Conservation (phyloP, 2,888 invertebrate genomes). For the Eurytoma californica region DNA sequence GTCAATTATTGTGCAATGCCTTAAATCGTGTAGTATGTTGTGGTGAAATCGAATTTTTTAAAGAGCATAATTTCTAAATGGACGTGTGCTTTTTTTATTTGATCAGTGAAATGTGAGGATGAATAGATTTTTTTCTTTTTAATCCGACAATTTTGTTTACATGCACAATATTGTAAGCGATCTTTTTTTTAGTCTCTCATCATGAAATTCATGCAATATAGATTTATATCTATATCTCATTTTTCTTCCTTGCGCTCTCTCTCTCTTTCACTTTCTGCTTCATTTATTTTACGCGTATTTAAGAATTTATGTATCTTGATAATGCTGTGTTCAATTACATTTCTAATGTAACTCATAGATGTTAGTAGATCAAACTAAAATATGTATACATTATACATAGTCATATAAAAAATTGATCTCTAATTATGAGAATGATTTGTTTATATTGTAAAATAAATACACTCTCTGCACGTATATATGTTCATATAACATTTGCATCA, state of each 20-base stretch:
- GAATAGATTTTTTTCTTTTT: conserved; percentile 21
- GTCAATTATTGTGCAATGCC: conserved; percentile 49
- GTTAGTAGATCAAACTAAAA: conserved; percentile 34
- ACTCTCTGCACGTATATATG: conserved; percentile 36
- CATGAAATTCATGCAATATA: conserved; percentile 18
- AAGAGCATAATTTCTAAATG: conserved; percentile 9
- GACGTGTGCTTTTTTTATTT: conserved; percentile 16
- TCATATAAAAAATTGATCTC: conserved; percentile 28
- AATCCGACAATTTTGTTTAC: conserved; percentile 39
- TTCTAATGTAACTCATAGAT: conserved; percentile 28
- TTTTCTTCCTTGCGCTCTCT: conserved; percentile 26
- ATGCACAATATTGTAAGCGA: conserved; percentile 33
- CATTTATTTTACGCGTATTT: conserved; percentile 28
- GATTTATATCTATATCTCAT: conserved; percentile 46
- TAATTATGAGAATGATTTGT: conserved; percentile 36
- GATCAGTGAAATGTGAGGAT: background rate
- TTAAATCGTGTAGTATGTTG: conserved; percentile 13
- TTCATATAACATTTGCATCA: conserved; percentile 42
- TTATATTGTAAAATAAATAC: conserved; percentile 42
- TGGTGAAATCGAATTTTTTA: conserved; percentile 14
- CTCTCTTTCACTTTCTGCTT: conserved; percentile 1
- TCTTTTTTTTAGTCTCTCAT: conserved; percentile 17
- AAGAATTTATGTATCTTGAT: conserved; percentile 25
- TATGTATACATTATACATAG: conserved; percentile 52
- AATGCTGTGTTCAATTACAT: conserved; percentile 40